Evolutionary conservation across 1,140 invertebrate species (phyloP), one percentile per base, ranked within the genome.

Genomic region (Cyphomyrmex costatus): DNA sequence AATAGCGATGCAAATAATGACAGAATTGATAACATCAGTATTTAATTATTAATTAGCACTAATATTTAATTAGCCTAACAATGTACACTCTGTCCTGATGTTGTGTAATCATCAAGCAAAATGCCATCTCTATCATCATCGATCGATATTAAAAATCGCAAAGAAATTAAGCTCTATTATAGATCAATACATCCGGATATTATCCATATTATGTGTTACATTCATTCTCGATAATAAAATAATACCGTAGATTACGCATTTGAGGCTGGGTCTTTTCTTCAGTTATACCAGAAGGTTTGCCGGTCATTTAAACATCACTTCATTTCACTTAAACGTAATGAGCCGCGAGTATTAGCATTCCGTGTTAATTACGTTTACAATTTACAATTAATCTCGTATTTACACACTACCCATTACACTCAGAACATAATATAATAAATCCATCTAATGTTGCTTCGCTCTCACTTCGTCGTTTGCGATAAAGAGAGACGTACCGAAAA

Each of bases 371-470:
- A 82, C 24, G 16, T 61, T 82, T 73, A 60, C 24, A n/a, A 74
- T 61, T 82, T 73, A 60, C 24, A n/a, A 74, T 74, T 74, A 83
- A 73, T 83, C 68, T 74, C 68, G 33, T 79, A 83, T 83, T 83
- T 83, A 83, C 79, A 83, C 14, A 12, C 73, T 51, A 70, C 46
- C 24, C 14, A 30, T 70, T 53, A 74, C n/a, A n/a, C 33, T 71
- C 71, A 61, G 19, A 27, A 74, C 36, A 24, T 33, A 83, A 42
- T 60, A 24, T 30, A 58, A 82, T 30, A n/a, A n/a, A n/a, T 46
- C 42, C 36, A 12, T 70, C 36, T 58, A 82, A 80, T 53, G 33
- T 30, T 46, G 16, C 16, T 42, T 46, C 24, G 27, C 36, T 74
- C 68, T 24, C n/a, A 36, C 16, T 74, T 46, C 68, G 3, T 36